phyloP scores from a whole-genome alignment of 2,797 vertebrate species.

The Ctenopoma kingsleyae region DNA sequence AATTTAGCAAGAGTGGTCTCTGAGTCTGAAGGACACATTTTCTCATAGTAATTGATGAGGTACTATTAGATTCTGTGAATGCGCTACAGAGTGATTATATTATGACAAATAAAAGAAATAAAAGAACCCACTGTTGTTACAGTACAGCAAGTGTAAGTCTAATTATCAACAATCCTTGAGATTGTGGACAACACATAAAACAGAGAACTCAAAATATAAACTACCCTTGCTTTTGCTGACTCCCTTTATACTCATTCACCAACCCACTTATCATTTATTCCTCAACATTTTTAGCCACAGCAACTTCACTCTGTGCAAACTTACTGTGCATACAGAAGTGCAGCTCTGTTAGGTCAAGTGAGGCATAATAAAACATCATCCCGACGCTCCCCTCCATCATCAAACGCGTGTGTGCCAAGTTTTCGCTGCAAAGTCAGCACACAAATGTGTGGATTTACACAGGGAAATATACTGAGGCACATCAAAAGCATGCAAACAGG shows the following conservation, averaged over 20 bases:
- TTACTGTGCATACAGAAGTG: conserved; percentile 28
- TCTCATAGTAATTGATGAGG: conserved; percentile 44
- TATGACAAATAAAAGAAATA: conserved; percentile 37
- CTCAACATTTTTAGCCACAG: background rate
- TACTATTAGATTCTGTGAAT: conserved; percentile 41
- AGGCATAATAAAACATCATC: conserved; percentile 37
- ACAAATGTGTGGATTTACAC: background rate
- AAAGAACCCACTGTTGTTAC: conserved; percentile 26
- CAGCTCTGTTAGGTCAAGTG: conserved; percentile 34
- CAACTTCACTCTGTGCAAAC: conserved; percentile 20
- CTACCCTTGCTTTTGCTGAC: conserved; percentile 18
- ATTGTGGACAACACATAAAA: conserved; percentile 8
- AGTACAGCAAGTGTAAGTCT: background rate
- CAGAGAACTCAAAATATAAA: conserved; percentile 20
- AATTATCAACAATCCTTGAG: conserved; percentile 17
- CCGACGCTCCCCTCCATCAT: conserved; percentile 35
- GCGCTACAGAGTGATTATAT: conserved; percentile 38
- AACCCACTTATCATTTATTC: conserved; percentile 21
- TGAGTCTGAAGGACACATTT: conserved; percentile 40
- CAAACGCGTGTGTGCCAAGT: conserved; percentile 37
- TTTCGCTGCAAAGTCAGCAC: conserved; percentile 35
- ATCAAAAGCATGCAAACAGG: background rate
- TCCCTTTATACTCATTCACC: conserved; percentile 28
- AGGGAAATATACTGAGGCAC: conserved; percentile 2
- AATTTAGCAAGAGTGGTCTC: conserved; percentile 47